phyloP scores from a whole-genome alignment of 2,797 vertebrate genomes.

The Apogon talboti region DNA sequence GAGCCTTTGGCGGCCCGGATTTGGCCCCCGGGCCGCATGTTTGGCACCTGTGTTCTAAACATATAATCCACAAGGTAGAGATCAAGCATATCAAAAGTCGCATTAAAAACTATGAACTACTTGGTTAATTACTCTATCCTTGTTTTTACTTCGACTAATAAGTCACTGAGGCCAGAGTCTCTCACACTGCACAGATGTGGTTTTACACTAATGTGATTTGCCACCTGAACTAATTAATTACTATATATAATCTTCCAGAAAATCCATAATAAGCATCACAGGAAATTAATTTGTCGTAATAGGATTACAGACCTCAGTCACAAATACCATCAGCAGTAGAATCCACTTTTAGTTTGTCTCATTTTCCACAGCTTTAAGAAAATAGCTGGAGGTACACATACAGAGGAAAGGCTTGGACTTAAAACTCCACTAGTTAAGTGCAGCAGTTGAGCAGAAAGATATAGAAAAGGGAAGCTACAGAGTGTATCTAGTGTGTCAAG shows the following conservation, averaged over 20 bases:
- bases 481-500: too few relatives aligned
- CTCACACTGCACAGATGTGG: neutral
- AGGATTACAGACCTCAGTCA: slow-evolving; percentile 50
- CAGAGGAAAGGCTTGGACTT: neutral
- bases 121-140: neutral
- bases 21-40: too few relatives aligned
- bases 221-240: slow-evolving; percentile 50
- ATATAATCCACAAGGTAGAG: too few relatives aligned
- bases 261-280: slow-evolving; percentile 43
- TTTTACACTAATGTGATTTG: slow-evolving; percentile 49
- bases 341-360: slow-evolving; percentile 2
- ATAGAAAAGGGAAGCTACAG: neutral
- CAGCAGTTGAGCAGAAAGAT: neutral
- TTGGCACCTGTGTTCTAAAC: too few relatives aligned
- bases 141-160: neutral
- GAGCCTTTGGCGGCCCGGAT: too few relatives aligned
- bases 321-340: slow-evolving; percentile 38
- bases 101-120: slow-evolving; percentile 9
- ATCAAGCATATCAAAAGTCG: neutral
- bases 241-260: slow-evolving; percentile 37
- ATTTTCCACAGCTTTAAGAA: neutral
- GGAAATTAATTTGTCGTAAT: slow-evolving; percentile 51
- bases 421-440: neutral
- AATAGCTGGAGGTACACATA: neutral
- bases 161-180: slow-evolving; percentile 14